Evolutionary conservation across 2,113 vertebrate genomes (phyloP), one percentile per base, ranked within the genome.

Genomic region (Orthonyx spaldingii): DNA sequence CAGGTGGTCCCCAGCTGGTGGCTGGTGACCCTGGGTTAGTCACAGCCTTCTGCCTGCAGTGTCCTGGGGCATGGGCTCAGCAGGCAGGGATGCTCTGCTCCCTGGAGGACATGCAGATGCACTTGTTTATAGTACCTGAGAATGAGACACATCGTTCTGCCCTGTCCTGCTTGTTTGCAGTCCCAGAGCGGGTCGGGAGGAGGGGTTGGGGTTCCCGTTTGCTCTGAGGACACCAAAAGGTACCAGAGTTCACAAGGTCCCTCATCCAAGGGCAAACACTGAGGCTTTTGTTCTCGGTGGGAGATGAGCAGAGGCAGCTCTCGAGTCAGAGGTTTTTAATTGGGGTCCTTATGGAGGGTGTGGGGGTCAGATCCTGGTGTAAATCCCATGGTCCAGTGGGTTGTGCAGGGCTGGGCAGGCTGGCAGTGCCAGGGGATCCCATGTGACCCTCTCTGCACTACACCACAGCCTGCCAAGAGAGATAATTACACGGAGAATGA

Each of bases 191-290:
- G 53, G 57, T 2, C 11, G 16, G 65, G 42, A 92, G 91, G 79
- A 39, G 72, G 52, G 44, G 9, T 22, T 41, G 14, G 69, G 61
- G 66, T 18, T 72, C 91, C 79, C 3, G 0, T 83, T 93, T 61
- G 63, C 90, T 91, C 71, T 71, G 90, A 84, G 92, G 35, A 70
- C 82, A 84, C 66, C 55, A 33, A 59, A 74, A 91, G 75, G 42
- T 19, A n/a, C 77, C 59, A 21, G 44, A 24, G 81, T 82, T 84
- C 63, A 42, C 41, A 26, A 65, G 81, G 74, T 80, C 90, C 33
- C 61, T 57, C 84, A 50, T 90, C 93, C 68, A 68, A 63, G 93
- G 56, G 71, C 32, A 41, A 23, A 93, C 92, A 97, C 61, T 77
- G 17, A 72, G n/a, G 39, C 24, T 50, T 10, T 94, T 96, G 95